phyloP scores from a whole-genome alignment of 1,140 invertebrate genomes.

The Caenorhabditis brenneri region DNA sequence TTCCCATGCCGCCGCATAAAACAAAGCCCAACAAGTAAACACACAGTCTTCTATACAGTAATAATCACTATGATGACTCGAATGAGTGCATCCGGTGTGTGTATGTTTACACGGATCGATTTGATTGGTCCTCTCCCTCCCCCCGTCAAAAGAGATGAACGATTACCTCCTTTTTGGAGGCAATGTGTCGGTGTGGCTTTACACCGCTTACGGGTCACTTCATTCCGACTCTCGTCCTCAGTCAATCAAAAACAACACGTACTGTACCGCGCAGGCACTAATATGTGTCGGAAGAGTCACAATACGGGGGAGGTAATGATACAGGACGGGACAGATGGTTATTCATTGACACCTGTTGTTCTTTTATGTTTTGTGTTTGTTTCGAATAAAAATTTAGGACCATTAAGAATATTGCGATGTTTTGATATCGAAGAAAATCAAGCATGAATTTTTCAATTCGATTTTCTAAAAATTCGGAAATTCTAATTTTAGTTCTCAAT shows the following conservation, averaged over 20 bases:
- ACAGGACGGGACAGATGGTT: not conserved
- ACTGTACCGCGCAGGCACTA: not conserved
- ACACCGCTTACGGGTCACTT: constrained; percentile 26
- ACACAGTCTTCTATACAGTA: constrained; percentile 17
- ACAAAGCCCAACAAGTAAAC: constrained; percentile 23
- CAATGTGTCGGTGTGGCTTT: not conserved
- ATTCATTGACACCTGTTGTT: constrained; percentile 21
- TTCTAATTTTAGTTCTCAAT: too few species aligned
- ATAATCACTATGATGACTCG: not conserved
- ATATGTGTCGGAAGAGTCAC: constrained; percentile 7
- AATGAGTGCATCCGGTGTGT: constrained; percentile 40
- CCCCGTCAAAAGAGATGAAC: not conserved
- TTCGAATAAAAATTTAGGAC: not conserved
- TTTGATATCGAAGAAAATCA: too few species aligned
- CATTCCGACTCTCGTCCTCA: not conserved
- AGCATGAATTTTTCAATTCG: too few species aligned
- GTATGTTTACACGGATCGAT: constrained; percentile 37
- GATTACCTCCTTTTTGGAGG: not conserved
- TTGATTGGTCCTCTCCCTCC: not conserved
- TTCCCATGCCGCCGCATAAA: constrained; percentile 6
- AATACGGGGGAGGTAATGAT: not conserved
- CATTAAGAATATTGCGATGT: too few species aligned
- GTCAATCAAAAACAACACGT: constrained; percentile 10
- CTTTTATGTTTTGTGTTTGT: not conserved
- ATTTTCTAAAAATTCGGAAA: too few species aligned